Base-by-base conservation (phyloP, 2,797 vertebrate genomes). In the Platyrinchus mystaceus region DNA sequence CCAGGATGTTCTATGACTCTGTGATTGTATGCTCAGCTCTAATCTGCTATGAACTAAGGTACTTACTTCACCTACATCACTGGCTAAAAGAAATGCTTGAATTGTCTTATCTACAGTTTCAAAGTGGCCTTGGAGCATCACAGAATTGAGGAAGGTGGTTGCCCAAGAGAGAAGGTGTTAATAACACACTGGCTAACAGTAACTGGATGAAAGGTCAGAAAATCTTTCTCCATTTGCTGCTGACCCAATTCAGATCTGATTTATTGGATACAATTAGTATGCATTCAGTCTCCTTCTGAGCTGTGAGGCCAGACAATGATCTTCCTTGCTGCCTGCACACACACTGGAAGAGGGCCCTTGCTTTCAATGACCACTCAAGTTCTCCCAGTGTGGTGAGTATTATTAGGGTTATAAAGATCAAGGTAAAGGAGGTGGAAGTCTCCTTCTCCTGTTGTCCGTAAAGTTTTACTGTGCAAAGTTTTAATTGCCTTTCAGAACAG, bases 401-500 rank as follows among this genome's bases (percentile, higher is more conserved):
- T 90, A 59, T 32, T 49, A 47, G 2, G 2, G 44, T 53, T 85
- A 43, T 55, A 63, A 82, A 82, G 76, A 92, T 87, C 39, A 94
- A 91, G 47, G 67, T 70, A 85, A 76, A 81, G 39, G 16, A 90
- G 32, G 20, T 39, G n/a, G 37, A 14, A 73, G 41, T 55, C 71
- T 85, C 34, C 27, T 94, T 93, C 75, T 30, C 2, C 2, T 34
- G n/a, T 11, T 87, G 44, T 68, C 66, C 1, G 0, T 46, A 53
- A 92, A 84, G 74, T 90, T 95, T 88, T 53, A 58, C 47, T 41
- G 19, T 32, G 21, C 10, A 67, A 93, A 91, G 76, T 92, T 93
- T 94, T 88, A 95, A 94, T 84, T 86, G 43, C 22, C 22, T 92
- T 95, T 96, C 76, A 75, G 71, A 88, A 16, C 5, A 50, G 39